These are phyloP conservation scores for Peribatodes rhomboidaria DNA, from an alignment of 2,888 invertebrate genomes.

Conservation along the genomic window DNA sequence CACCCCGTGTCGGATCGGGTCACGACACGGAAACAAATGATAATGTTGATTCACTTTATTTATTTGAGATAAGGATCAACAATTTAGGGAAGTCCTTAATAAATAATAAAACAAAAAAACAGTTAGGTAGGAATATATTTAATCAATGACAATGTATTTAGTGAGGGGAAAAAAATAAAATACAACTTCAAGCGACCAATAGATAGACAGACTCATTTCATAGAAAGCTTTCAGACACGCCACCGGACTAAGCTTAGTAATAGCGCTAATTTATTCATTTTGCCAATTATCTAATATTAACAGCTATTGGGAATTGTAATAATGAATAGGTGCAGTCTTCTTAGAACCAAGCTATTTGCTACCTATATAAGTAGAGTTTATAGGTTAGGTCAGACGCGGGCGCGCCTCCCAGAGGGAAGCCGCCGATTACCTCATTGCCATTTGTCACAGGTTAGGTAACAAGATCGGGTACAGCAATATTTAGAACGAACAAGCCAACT, in stretches of 20 bases:
- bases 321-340: slow-evolving; percentile 50
- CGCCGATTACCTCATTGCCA: slow-evolving; percentile 73
- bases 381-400: slow-evolving; percentile 52
- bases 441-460: slow-evolving; percentile 46
- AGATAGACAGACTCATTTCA: background rate
- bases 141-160: background rate
- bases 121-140: no score
- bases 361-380: slow-evolving; percentile 32
- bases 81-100: slow-evolving; percentile 18
- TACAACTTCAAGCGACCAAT: background rate
- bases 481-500: background rate
- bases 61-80: slow-evolving; percentile 41
- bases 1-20: slow-evolving; percentile 57
- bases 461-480: background rate
- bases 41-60: slow-evolving; percentile 46
- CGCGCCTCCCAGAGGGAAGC: slow-evolving; percentile 68
- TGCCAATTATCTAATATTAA: background rate
- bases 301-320: slow-evolving; percentile 23
- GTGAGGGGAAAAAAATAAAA: slow-evolving; percentile 1
- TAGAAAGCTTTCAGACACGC: slow-evolving; percentile 13
- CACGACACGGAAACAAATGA: slow-evolving; percentile 42
- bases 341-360: slow-evolving; percentile 50
- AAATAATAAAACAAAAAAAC: no score
- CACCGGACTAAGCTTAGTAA: slow-evolving; percentile 6
- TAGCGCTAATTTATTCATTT: background rate